Evolutionary conservation across 2,797 vertebrate species (phyloP).

Genomic region (Clarias laeviceps): DNA sequence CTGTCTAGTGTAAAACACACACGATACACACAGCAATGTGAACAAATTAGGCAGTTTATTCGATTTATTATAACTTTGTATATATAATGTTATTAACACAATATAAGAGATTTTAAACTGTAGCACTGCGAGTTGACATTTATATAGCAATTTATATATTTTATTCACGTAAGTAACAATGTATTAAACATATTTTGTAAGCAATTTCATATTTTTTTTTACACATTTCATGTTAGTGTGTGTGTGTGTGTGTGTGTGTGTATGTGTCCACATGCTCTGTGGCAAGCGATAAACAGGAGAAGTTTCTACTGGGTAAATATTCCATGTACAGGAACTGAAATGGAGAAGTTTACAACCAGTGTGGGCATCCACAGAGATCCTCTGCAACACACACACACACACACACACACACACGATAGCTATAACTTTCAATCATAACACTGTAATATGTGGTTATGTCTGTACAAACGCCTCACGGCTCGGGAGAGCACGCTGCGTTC

Average conservation of each 20-base stretch:
- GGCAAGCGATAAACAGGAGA: background rate
- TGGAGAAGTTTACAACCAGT: slow-evolving; percentile 11
- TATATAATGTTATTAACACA: background rate
- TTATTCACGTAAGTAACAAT: background rate
- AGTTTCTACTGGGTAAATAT: slow-evolving; percentile 18
- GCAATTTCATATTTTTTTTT: background rate
- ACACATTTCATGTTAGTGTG: background rate
- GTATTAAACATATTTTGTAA: background rate
- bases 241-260: background rate
- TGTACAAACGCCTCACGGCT: background rate
- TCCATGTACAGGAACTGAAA: slow-evolving; percentile 35
- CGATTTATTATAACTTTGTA: background rate
- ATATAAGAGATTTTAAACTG: background rate
- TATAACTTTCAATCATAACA: background rate
- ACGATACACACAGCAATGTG: background rate
- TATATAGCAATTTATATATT: background rate
- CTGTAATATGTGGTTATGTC: background rate
- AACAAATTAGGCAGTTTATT: background rate
- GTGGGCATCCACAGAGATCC: background rate
- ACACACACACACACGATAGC: background rate
- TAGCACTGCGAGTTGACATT: background rate
- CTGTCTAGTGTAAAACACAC: background rate
- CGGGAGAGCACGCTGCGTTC: background rate
- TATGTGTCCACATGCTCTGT: background rate
- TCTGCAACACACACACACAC: background rate